Evolutionary conservation across 2,797 vertebrate species (phyloP), one percentile per base, ranked within the genome.

Genomic region (Erethizon dorsatum): DNA sequence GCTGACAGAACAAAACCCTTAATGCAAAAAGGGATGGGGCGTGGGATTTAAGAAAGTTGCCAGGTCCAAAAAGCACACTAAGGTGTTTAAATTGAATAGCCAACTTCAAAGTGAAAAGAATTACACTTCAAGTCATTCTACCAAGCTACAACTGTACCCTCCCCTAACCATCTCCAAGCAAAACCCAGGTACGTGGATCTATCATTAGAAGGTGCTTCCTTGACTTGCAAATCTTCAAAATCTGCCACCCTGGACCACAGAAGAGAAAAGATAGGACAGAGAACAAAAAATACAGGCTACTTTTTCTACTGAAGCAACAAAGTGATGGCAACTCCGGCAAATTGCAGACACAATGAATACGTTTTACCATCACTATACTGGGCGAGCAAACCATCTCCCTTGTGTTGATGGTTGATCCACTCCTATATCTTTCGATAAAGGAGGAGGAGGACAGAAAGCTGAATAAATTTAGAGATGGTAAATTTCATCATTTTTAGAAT

Each of bases 101-200:
- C 75, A 89, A 77, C 52, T 63, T 80, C 52, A 80, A 95, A 91
- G 37, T 89, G 28, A 89, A 69, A 69, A 50, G 33, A 78, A 83
- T 84, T 52, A 88, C 3, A 91, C 41, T 59, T 75, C 17, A 79
- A 73, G 56, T 88, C 78, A 91, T 41, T 37, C 28, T 83, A 67
- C 37, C 47, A 71, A 97, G 47, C 59, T 37, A 89, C 31, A 89
- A 59, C 1, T 79, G 26, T n/a, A 83, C 7, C 26, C 28, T 41
- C n/a, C 9, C 26, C 37, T 14, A 83, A 73, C 31, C 47, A 88
- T 50, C 56, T 50, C n/a, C 65, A 91, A 95, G 33, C 24, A 59
- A 89, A 83, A 57, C 26, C 33, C 71, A 94, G 67, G 24, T 50
- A n/a, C 31, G 54, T 26, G 33, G 14, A 14, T 79, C 37, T 91